Conservation (phyloP, 2,113 vertebrate species). For the Siniperca knerii region DNA sequence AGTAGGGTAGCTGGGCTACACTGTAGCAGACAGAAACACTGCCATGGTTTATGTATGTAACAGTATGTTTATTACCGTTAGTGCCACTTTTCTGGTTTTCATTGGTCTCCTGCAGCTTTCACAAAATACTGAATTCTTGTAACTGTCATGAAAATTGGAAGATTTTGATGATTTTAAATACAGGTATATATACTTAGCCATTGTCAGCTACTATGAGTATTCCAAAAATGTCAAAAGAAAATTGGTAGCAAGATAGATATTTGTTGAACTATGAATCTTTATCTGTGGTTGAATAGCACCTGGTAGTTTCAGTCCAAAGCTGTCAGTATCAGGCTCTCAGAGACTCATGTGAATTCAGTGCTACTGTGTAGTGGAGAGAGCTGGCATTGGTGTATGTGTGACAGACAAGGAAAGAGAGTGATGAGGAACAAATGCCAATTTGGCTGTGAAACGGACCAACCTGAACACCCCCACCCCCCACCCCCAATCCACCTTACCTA, state of each 20-base stretch:
- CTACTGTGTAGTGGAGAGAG: constrained; percentile 6
- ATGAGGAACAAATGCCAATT: constrained; percentile 70
- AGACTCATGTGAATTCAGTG: neutral
- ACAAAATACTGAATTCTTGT: neutral
- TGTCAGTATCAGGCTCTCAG: constrained; percentile 6
- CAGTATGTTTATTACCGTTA: neutral
- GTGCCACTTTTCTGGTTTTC: neutral
- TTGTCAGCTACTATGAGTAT: neutral
- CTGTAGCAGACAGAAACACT: neutral
- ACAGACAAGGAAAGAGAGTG: constrained; percentile 48
- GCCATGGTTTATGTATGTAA: neutral
- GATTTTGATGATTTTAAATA: neutral
- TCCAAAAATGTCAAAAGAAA: neutral
- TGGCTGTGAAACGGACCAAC: constrained; percentile 63
- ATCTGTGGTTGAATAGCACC: neutral
- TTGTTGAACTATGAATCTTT: neutral
- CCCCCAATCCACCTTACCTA: constrained; percentile 12
- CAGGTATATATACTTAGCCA: neutral
- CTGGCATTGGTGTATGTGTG: constrained; percentile 12
- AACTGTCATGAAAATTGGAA: too few relatives aligned
- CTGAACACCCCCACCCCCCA: constrained; percentile 14
- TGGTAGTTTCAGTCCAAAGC: neutral
- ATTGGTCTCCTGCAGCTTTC: neutral
- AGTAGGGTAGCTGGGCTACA: neutral
- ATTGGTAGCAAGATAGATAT: neutral